phyloP scores from a whole-genome alignment of 2,113 vertebrate genomes.

The Stercorarius parasiticus region DNA sequence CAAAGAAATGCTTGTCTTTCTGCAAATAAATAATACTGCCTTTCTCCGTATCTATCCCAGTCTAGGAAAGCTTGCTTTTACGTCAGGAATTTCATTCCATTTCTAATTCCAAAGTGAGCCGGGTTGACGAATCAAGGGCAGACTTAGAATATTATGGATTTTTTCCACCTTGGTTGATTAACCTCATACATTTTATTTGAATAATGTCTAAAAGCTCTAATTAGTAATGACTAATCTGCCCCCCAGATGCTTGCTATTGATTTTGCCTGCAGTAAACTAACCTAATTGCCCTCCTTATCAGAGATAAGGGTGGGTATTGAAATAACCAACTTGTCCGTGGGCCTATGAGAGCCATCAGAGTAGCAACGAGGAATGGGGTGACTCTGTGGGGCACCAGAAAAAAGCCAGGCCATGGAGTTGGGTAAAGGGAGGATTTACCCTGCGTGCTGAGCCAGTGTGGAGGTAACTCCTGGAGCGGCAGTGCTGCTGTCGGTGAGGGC shows the following conservation, averaged over 20 bases:
- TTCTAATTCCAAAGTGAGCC: slow-evolving; percentile 43
- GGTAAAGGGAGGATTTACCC: neutral
- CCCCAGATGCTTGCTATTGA: slow-evolving; percentile 71
- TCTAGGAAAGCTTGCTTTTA: neutral
- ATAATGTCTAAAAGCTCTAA: slow-evolving; percentile 75
- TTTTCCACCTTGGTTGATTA: slow-evolving; percentile 70
- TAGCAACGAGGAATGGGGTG: neutral
- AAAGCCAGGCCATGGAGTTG: neutral
- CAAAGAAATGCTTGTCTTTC: neutral
- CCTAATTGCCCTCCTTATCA: slow-evolving; percentile 71
- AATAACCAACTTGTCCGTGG: neutral
- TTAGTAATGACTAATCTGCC: slow-evolving; percentile 72
- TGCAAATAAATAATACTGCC: accelerated
- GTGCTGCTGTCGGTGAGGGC: accelerated
- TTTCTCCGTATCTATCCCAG: neutral
- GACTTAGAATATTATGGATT: slow-evolving; percentile 66
- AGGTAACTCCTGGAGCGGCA: neutral
- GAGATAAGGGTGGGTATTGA: neutral
- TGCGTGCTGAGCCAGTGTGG: neutral
- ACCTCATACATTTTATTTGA: slow-evolving; percentile 69
- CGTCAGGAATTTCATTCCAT: neutral
- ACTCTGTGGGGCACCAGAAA: neutral
- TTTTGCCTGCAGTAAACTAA: slow-evolving; percentile 72
- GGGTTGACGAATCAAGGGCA: slow-evolving; percentile 52
- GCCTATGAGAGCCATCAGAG: neutral